A percentile compares a stretch with the other conserved stretches of the same genome.
Conservation (phyloP, 1,140 invertebrate genomes). For the Eufriesea mexicana region DNA sequence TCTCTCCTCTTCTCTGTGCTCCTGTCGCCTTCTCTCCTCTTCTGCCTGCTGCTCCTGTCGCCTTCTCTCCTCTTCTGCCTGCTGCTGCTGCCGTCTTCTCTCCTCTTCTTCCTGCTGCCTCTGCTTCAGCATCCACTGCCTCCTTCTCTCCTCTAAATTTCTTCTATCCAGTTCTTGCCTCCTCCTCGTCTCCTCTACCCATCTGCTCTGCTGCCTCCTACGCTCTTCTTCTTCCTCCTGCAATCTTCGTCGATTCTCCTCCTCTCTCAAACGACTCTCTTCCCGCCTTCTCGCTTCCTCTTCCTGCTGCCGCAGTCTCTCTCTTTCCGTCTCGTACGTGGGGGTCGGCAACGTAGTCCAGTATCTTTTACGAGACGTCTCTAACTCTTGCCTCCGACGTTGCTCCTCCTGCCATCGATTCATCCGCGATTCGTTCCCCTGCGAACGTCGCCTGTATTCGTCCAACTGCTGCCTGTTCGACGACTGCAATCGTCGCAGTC, state of each 20-base stretch:
- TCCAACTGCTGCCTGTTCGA: slow-evolving; percentile 28
- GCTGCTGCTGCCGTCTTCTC: slow-evolving; percentile 18
- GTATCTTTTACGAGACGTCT: not conserved
- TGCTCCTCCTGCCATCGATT: not conserved
- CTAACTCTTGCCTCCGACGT: not conserved
- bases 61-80: slow-evolving; percentile 34
- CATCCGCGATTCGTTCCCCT: slow-evolving; percentile 22
- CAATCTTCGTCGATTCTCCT: not conserved
- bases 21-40: slow-evolving; percentile 23
- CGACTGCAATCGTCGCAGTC: slow-evolving; percentile 27
- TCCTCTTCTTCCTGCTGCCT: slow-evolving; percentile 24
- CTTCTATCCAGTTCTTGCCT: slow-evolving; percentile 29
- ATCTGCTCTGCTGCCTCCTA: not conserved
- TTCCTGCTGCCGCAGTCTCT: not conserved
- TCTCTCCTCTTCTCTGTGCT: slow-evolving; percentile 48
- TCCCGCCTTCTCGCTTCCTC: not conserved
- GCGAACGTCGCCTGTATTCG: slow-evolving; percentile 21
- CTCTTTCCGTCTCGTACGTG: not conserved
- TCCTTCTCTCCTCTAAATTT: slow-evolving; percentile 37
- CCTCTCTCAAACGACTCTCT: slow-evolving; percentile 2
- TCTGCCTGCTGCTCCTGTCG: slow-evolving; percentile 32
- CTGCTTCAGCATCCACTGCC: slow-evolving; percentile 44
- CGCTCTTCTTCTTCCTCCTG: slow-evolving; percentile 4
- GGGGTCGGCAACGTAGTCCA: not conserved
- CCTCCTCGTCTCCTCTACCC: slow-evolving; percentile 4